A percentile compares a stretch with the other conserved stretches of the same genome.
Evolutionary conservation across 2,113 vertebrate genomes (phyloP).

Genomic region (Takifugu flavidus): DNA sequence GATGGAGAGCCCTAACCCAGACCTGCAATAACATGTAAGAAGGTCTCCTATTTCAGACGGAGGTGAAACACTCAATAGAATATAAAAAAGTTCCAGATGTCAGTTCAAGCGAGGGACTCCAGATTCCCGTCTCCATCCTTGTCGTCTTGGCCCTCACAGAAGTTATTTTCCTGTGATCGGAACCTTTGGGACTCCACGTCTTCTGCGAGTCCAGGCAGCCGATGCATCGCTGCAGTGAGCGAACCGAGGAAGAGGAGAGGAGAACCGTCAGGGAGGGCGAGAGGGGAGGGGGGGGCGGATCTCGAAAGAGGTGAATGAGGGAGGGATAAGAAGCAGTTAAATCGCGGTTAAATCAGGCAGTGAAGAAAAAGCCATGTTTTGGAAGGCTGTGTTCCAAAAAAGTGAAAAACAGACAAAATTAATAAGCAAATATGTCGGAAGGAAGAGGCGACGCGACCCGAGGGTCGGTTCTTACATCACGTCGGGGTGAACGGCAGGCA

Average conservation of each 20-base stretch:
- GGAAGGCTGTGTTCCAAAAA: neutral
- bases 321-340: neutral
- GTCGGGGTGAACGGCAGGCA: no score
- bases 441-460: no score
- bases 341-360: neutral
- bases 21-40: conserved; percentile 8
- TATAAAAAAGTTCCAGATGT: neutral
- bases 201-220: conserved; percentile 30
- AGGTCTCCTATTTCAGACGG: conserved; percentile 16
- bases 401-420: conserved; percentile 21
- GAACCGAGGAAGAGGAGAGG: conserved; percentile 33
- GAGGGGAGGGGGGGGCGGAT: conserved; percentile 24
- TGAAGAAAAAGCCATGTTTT: neutral
- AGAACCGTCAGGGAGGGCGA: conserved; percentile 6
- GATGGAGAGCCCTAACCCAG: no score
- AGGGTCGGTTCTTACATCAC: no score
- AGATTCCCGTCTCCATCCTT: neutral
- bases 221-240: conserved; percentile 59
- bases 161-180: neutral
- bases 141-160: neutral
- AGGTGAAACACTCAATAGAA: neutral
- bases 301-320: conserved; percentile 25
- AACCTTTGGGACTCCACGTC: no score
- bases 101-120: conserved; percentile 9
- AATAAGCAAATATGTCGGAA: neutral